phyloP scores from a whole-genome alignment of 1,140 invertebrate genomes.

The Eubasilissa regina region DNA sequence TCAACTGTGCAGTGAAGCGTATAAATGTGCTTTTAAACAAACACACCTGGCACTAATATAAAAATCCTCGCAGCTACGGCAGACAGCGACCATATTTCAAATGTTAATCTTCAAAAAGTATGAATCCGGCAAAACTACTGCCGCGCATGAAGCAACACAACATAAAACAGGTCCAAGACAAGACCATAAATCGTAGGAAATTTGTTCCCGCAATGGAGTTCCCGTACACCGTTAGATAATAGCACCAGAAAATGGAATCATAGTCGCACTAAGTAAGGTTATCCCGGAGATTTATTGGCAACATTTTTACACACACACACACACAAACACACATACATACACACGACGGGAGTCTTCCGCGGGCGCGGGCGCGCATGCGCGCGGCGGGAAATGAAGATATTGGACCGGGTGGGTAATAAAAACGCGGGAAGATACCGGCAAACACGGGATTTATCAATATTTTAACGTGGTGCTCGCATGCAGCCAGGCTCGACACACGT shows the following conservation, averaged over 20 bases:
- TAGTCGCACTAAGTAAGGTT: conserved; percentile 27
- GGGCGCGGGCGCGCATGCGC: background rate
- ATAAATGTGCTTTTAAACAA: background rate
- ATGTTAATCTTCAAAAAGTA: conserved; percentile 11
- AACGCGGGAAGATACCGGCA: conserved; percentile 1
- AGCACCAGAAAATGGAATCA: conserved; percentile 17
- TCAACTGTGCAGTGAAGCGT: too few relatives aligned
- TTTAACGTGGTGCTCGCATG: background rate
- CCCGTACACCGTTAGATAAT: background rate
- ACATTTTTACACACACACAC: conserved; percentile 22
- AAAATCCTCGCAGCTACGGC: background rate
- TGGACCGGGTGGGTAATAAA: background rate
- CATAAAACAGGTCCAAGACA: conserved; percentile 5
- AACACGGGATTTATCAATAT: conserved; percentile 7
- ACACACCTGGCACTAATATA: background rate
- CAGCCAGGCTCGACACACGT: too few relatives aligned
- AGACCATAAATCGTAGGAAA: conserved; percentile 18
- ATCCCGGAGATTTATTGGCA: conserved; percentile 23
- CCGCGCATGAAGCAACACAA: background rate
- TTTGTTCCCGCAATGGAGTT: conserved; percentile 13
- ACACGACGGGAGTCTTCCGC: background rate
- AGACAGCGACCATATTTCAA: background rate
- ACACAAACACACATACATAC: too few relatives aligned
- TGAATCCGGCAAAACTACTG: background rate
- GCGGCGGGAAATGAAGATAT: background rate